phyloP scores from a whole-genome alignment of 2,113 vertebrate species.

The Ardeotis arabs region DNA sequence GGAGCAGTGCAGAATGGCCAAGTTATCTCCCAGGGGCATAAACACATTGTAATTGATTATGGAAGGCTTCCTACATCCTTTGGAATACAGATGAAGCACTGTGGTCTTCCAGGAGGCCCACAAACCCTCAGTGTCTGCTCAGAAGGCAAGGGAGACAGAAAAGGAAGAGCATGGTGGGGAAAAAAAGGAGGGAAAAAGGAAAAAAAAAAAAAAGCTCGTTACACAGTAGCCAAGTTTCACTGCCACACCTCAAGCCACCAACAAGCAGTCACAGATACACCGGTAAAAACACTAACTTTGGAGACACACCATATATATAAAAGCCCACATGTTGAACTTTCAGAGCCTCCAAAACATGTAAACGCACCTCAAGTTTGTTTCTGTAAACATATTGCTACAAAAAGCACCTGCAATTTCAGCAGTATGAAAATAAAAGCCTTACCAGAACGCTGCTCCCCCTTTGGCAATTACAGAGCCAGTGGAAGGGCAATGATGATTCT shows the following conservation, averaged over 20 bases:
- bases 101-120: background rate
- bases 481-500: background rate
- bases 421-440: background rate
- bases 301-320: background rate
- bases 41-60: constrained; percentile 7
- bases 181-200: too few species aligned
- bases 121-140: background rate
- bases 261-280: background rate
- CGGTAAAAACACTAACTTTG: background rate
- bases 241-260: background rate
- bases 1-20: background rate
- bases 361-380: background rate
- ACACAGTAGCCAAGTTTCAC: background rate
- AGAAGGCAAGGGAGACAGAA: background rate
- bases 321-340: background rate
- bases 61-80: constrained; percentile 42
- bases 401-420: background rate
- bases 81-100: background rate
- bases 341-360: background rate
- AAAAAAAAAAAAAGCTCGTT: background rate
- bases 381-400: background rate
- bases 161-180: background rate
- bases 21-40: background rate
- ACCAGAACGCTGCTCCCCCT: background rate
- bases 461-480: background rate